These are phyloP conservation scores for Coranthus polyacanthus DNA, from an alignment of 2,797 vertebrate species.

Conservation along the genomic window DNA sequence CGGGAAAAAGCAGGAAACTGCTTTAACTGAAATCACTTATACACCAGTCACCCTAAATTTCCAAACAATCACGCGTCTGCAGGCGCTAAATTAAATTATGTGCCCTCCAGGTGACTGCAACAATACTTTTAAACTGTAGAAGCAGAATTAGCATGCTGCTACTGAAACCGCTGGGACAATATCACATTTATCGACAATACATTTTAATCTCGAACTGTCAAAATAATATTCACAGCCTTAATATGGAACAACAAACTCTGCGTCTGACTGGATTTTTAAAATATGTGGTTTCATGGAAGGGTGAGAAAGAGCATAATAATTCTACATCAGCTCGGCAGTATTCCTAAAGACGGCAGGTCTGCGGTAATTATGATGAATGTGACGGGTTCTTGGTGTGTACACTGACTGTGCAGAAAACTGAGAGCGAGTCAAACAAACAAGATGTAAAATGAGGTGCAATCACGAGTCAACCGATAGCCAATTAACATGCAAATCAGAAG, in stretches of 20 bases:
- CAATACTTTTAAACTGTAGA: neutral
- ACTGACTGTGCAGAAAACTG: conserved; percentile 25
- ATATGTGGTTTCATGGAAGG: neutral
- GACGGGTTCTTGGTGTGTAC: conserved; percentile 26
- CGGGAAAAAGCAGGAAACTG: too few relatives aligned
- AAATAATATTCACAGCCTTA: conserved; percentile 7
- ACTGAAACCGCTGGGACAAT: neutral
- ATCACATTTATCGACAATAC: too few relatives aligned
- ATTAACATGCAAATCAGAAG: conserved; percentile 58
- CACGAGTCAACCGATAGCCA: conserved; percentile 20
- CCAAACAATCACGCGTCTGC: too few relatives aligned
- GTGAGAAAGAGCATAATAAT: conserved; percentile 3
- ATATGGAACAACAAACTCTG: too few relatives aligned
- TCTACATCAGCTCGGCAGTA: conserved; percentile 7
- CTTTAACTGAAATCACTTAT: too few relatives aligned
- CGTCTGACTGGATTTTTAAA: too few relatives aligned
- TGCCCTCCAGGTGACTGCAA: neutral
- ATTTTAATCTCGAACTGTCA: too few relatives aligned
- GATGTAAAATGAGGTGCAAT: conserved; percentile 30
- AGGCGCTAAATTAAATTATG: neutral
- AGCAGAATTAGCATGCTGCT: neutral
- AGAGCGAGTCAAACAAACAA: conserved; percentile 18
- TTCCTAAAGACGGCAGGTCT: conserved; percentile 6
- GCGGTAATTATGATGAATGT: conserved; percentile 41
- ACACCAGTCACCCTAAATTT: too few relatives aligned